Percentiles rank a stretch among this genome's conserved stretches.
These are phyloP conservation scores for Temnothorax ravouxi DNA, from an alignment of 2,888 invertebrate genomes.

Conservation along the genomic window DNA sequence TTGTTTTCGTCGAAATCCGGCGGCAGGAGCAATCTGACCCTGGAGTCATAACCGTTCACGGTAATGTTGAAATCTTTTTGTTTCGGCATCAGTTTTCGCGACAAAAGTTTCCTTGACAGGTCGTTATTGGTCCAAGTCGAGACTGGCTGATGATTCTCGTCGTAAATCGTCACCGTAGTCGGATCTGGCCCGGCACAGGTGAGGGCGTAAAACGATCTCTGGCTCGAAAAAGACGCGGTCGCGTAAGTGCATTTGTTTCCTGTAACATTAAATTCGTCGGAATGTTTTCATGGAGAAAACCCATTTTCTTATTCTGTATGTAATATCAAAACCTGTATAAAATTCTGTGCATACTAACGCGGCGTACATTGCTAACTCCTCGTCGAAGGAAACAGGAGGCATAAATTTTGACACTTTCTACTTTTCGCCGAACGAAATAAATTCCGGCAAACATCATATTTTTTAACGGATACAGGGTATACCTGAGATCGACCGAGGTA, in stretches of 20 bases:
- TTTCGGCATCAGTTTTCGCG: constrained; percentile 87
- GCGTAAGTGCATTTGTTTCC: constrained; percentile 88
- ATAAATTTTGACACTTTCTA: constrained; percentile 23
- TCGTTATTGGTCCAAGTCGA: constrained; percentile 88
- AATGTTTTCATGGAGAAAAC: not conserved
- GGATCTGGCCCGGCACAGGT: constrained; percentile 91
- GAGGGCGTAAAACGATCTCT: constrained; percentile 89
- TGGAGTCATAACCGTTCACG: constrained; percentile 88
- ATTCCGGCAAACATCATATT: constrained; percentile 36
- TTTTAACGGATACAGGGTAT: constrained; percentile 7
- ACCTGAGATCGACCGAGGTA: not conserved
- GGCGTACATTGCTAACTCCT: not conserved
- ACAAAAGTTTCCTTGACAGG: constrained; percentile 87
- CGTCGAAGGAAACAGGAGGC: not conserved
- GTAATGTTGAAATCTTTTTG: constrained; percentile 87
- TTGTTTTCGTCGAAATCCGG: constrained; percentile 89
- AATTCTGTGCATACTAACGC: not conserved
- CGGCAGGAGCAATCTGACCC: constrained; percentile 90
- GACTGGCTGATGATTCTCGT: constrained; percentile 82
- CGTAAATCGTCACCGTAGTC: constrained; percentile 88
- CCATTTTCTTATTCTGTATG: not conserved
- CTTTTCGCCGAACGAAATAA: constrained; percentile 1
- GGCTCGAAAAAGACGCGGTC: constrained; percentile 88
- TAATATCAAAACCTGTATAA: not conserved
- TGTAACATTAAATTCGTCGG: constrained; percentile 57